Percentiles rank a stretch among this genome's conserved stretches.
phyloP scores from a whole-genome alignment of 2,797 vertebrate species.

The Catostomus latipinnis region DNA sequence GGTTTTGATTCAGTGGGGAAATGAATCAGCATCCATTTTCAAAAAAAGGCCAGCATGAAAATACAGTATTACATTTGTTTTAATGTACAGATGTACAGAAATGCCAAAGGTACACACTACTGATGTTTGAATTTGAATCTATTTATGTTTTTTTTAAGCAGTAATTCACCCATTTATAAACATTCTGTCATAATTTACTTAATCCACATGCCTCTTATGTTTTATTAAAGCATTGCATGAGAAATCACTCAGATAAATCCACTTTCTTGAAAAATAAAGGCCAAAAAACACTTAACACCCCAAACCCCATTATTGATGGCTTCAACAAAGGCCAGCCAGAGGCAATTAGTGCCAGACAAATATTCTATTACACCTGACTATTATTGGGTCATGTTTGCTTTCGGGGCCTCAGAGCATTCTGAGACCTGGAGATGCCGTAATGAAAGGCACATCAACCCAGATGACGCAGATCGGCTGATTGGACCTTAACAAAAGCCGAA shows the following conservation, averaged over 20 bases:
- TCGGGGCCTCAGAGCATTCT: constrained; percentile 35
- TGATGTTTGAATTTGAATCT: background rate
- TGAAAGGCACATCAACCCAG: constrained; percentile 57
- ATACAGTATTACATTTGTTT: background rate
- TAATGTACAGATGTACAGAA: background rate
- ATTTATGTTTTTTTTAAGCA: background rate
- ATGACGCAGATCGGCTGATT: constrained; percentile 53
- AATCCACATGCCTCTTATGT: too few relatives aligned
- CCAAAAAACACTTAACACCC: background rate
- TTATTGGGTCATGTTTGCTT: constrained; percentile 49
- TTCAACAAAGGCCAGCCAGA: constrained; percentile 14
- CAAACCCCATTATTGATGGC: background rate
- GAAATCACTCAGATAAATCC: background rate
- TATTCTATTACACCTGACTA: constrained; percentile 39
- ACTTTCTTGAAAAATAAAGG: background rate
- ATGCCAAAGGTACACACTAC: background rate
- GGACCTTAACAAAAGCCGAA: constrained; percentile 49
- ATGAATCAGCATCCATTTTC: constrained; percentile 4
- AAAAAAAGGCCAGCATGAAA: background rate
- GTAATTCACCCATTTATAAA: background rate
- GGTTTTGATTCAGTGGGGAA: constrained; percentile 20
- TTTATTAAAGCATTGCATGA: background rate
- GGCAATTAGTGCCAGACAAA: constrained; percentile 32
- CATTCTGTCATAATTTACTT: background rate
- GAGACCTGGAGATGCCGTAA: constrained; percentile 57